Conservation (phyloP, 2,797 vertebrate species). For the Lepidocolaptes lacrymiger region DNA sequence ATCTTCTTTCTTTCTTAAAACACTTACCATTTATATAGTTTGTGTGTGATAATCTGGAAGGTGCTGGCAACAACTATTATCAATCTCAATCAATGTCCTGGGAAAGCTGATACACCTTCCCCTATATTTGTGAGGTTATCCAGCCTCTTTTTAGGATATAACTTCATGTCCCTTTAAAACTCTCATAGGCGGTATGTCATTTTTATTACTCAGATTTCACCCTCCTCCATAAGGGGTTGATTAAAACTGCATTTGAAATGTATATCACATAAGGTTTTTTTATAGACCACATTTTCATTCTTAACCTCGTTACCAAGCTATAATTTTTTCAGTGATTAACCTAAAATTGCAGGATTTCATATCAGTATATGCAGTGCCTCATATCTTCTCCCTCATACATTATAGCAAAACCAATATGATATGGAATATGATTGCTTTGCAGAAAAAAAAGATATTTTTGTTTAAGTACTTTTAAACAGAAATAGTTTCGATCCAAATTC, state of each 20-base stretch:
- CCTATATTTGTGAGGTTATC: neutral
- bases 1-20: neutral
- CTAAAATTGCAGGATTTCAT: constrained; percentile 4
- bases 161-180: constrained; percentile 24
- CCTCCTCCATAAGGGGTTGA: constrained; percentile 33
- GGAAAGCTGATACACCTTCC: neutral
- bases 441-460: neutral
- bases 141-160: neutral
- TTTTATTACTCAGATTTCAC: constrained; percentile 53
- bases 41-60: neutral
- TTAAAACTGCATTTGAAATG: constrained; percentile 59
- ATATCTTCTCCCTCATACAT: neutral
- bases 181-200: neutral
- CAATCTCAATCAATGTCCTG: neutral
- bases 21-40: neutral
- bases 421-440: neutral
- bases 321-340: constrained; percentile 37
- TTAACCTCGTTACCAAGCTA: constrained; percentile 41
- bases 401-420: neutral
- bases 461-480: neutral
- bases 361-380: neutral
- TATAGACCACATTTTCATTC: constrained; percentile 39
- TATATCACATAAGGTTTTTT: constrained; percentile 35
- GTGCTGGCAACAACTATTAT: neutral
- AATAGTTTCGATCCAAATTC: neutral